phyloP scores from a whole-genome alignment of 1,140 invertebrate species.

The Bursaphelenchus mucronatus region DNA sequence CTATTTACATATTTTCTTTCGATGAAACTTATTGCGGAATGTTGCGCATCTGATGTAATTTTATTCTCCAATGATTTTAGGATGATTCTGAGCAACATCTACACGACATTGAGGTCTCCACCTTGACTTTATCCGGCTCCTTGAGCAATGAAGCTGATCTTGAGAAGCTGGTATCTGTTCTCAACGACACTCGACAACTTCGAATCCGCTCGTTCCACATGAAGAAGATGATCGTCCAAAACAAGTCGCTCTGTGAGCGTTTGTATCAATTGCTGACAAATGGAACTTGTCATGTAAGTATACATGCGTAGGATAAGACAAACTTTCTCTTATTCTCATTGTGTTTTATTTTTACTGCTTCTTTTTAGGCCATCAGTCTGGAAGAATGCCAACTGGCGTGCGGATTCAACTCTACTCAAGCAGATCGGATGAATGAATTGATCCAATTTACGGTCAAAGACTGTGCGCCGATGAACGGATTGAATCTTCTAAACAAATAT shows the following conservation, averaged over 20 bases:
- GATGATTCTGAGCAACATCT: no score
- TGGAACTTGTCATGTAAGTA: constrained; percentile 16
- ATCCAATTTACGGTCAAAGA: constrained; percentile 20
- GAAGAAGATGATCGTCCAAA: constrained; percentile 8
- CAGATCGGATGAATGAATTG: constrained; percentile 3
- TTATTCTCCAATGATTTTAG: no score
- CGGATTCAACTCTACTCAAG: constrained; percentile 10
- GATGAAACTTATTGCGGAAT: no score
- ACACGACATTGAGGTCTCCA: no score
- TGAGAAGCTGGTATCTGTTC: constrained; percentile 1
- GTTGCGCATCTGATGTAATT: no score
- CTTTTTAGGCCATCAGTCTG: constrained; percentile 16
- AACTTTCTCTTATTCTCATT: neutral
- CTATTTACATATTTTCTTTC: no score
- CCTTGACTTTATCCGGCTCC: no score
- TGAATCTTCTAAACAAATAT: constrained; percentile 9
- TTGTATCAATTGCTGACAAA: constrained; percentile 3
- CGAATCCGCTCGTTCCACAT: constrained; percentile 10
- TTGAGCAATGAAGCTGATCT: neutral
- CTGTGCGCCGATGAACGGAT: constrained; percentile 7
- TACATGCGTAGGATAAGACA: neutral
- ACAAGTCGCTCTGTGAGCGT: constrained; percentile 1
- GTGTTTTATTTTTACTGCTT: neutral
- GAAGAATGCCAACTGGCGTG: constrained; percentile 7
- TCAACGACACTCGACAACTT: neutral